Conservation (phyloP, 2,113 vertebrate genomes). For the Archilochus colubris region DNA sequence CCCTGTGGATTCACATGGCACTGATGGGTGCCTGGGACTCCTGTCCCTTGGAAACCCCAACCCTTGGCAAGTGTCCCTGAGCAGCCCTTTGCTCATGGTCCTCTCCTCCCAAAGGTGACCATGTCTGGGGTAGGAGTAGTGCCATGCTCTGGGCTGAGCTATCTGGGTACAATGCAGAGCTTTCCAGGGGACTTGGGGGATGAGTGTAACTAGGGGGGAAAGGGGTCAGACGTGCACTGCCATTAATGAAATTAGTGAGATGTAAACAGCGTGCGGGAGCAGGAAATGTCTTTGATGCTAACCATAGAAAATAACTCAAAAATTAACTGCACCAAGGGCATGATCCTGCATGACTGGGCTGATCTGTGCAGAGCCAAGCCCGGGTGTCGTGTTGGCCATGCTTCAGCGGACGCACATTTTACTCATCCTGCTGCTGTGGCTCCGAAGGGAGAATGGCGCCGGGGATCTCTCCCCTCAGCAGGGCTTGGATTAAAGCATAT, state of each 20-base stretch:
- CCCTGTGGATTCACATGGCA: not conserved
- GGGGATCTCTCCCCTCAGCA: not conserved
- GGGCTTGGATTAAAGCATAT: slow-evolving; percentile 45
- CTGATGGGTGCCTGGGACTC: not conserved
- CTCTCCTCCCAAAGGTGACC: not conserved
- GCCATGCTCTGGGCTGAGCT: fast-evolving
- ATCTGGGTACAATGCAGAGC: not conserved
- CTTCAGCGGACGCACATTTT: slow-evolving; percentile 9
- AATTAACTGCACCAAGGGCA: slow-evolving; percentile 24
- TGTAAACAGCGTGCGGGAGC: not conserved
- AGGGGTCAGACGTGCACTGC: not conserved
- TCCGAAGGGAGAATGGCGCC: not conserved
- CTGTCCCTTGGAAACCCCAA: fast-evolving
- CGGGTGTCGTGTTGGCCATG: not conserved
- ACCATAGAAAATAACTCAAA: slow-evolving; percentile 35
- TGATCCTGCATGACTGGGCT: slow-evolving; percentile 43
- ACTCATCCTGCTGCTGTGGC: not conserved
- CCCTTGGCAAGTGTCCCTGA: fast-evolving
- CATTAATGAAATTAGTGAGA: slow-evolving; percentile 26
- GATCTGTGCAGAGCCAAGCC: slow-evolving; percentile 9
- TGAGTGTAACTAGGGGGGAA: not conserved
- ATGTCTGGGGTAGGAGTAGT: fast-evolving
- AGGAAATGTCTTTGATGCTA: slow-evolving; percentile 35
- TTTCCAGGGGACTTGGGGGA: not conserved
- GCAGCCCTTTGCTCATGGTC: not conserved